Evolutionary conservation across 2,113 vertebrate species (phyloP), one percentile per base, ranked within the genome.

Genomic region (Syrrhaptes paradoxus): DNA sequence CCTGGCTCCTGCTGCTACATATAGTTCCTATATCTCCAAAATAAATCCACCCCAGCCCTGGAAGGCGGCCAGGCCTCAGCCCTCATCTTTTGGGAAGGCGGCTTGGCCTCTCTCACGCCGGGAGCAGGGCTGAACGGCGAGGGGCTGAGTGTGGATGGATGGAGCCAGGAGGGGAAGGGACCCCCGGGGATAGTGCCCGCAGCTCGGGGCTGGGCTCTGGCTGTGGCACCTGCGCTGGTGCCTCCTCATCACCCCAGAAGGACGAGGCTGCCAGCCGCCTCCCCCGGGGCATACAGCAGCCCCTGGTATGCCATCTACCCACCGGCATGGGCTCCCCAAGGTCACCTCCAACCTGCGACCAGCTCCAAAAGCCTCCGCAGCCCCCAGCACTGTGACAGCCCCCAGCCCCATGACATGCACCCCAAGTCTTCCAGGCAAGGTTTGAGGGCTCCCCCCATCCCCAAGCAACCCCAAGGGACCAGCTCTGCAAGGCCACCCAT

Each of bases 1-100:
- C 49, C 48, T 80, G 85, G 41, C 94, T 93, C 82, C 51, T 52
- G 54, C n/a, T 85, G 62, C 90, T 90, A 72, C 36, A 3, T 85
- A 83, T 84, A 95, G 87, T 76, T 91, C 81, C 85, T 79, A 36
- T 86, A 81, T 45, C 85, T 93, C 93, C 71, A 82, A 87, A 96
- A 95, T 52, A 79, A 88, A 74, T 55, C 49, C 85, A 66, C 34
- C 54, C 57, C 55, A 63, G 77, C 13, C 32, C 71, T 97, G 95
- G 91, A 94, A 67, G 68, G 43, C 1, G 0, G 78, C 92, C 91
- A 95, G 78, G 12, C n/a, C 61, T 74, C 86, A 95, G 82, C 52
- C 24, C 43, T 74, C 67, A 77, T 86, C 89, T 85, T 92, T 57
- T 8, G 31, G 57, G 71, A 75, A 78, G 49, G 86, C 10, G 6